Percentiles rank a stretch among this genome's conserved stretches.
These are phyloP conservation scores for Malacoraja senta DNA, from an alignment of 2,797 vertebrate genomes.

Conservation along the genomic window DNA sequence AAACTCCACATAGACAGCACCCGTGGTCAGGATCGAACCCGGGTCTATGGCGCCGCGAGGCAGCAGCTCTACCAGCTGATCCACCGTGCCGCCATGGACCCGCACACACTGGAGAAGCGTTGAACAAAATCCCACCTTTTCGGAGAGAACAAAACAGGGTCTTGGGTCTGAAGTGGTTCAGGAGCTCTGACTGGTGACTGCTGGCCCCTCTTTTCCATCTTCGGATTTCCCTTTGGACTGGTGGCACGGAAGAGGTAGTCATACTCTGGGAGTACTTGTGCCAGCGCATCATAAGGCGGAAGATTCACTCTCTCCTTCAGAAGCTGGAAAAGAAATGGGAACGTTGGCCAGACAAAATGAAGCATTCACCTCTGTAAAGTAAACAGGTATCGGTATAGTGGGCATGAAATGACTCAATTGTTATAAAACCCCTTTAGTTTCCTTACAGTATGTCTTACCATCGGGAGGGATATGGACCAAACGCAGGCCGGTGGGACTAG, in stretches of 20 bases:
- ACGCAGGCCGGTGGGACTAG: too few relatives aligned
- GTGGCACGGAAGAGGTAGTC: slow-evolving; percentile 33
- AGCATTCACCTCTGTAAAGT: background rate
- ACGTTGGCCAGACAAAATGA: too few relatives aligned
- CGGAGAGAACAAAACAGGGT: background rate
- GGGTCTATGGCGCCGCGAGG: too few relatives aligned
- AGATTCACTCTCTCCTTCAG: slow-evolving; percentile 46
- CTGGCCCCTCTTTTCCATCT: background rate
- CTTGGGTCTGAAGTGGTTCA: background rate
- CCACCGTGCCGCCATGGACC: too few relatives aligned
- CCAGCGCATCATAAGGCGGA: slow-evolving; percentile 53
- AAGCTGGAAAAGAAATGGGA: slow-evolving; percentile 43
- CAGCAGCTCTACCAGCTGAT: too few relatives aligned
- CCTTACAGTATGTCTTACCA: too few relatives aligned
- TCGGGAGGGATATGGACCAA: too few relatives aligned
- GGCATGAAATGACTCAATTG: too few relatives aligned
- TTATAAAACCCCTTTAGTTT: too few relatives aligned
- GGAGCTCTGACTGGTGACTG: background rate
- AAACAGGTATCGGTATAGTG: too few relatives aligned
- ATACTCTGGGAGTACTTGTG: slow-evolving; percentile 50
- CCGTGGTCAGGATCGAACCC: too few relatives aligned
- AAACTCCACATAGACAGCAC: too few relatives aligned
- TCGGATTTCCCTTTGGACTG: background rate
- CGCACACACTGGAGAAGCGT: background rate
- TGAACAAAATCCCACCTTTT: background rate